Evolutionary conservation across 2,797 vertebrate species (phyloP).

Genomic region (Arremon brunneinucha): DNA sequence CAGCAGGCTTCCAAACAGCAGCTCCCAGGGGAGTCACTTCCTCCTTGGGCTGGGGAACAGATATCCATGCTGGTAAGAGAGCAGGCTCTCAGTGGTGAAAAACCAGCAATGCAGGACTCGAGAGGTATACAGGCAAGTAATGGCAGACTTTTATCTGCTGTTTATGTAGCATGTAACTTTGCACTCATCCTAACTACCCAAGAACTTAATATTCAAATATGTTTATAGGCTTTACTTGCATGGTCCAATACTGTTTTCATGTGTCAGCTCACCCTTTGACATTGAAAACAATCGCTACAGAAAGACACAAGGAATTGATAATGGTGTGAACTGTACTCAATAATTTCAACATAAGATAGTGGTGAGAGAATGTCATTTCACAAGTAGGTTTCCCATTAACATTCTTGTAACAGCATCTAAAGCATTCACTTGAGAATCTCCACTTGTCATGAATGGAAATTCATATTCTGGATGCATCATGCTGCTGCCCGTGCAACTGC

Average conservation of each 20-base stretch:
- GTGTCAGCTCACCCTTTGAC: not conserved
- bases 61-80: rapidly evolving
- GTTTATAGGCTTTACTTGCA: not conserved
- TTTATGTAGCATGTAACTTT: not conserved
- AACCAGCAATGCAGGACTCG: rapidly evolving
- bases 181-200: not conserved
- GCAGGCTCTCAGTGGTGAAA: not conserved
- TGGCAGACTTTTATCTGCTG: not conserved
- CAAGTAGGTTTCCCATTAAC: not conserved
- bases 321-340: not conserved
- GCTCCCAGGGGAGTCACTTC: not conserved
- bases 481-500: not conserved
- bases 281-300: not conserved
- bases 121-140: not conserved
- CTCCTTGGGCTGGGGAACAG: not conserved
- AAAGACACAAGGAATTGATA: not conserved
- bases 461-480: not conserved
- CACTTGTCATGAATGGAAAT: not conserved
- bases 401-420: not conserved
- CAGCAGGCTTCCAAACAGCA: not conserved
- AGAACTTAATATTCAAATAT: not conserved
- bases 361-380: not conserved
- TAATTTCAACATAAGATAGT: not conserved
- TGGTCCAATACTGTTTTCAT: not conserved
- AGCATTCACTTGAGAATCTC: not conserved